Conservation (phyloP, 2,888 invertebrate genomes). For the Mimas tiliae region DNA sequence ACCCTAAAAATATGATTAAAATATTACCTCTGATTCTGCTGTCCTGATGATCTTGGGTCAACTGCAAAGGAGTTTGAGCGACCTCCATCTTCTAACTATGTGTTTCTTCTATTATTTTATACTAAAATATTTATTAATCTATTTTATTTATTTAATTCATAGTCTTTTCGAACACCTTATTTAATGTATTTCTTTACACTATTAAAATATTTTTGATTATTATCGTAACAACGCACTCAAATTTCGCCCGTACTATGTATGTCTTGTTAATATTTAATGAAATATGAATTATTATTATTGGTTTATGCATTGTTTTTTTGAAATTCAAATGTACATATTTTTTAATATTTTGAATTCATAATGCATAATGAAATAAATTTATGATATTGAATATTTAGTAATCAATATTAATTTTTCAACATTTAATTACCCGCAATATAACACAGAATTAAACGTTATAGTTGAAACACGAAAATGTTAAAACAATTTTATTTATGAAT, state of each 20-base stretch:
- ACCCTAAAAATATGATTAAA: neutral
- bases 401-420: too few species aligned
- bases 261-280: too few species aligned
- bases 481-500: neutral
- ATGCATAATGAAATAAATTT: too few species aligned
- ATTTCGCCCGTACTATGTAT: neutral
- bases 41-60: constrained; percentile 78
- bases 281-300: too few species aligned
- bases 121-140: too few species aligned
- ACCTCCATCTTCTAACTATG: constrained; percentile 65
- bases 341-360: too few species aligned
- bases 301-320: too few species aligned
- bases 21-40: constrained; percentile 66
- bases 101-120: constrained; percentile 15
- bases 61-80: constrained; percentile 74
- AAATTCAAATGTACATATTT: too few species aligned
- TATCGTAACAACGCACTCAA: neutral
- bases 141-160: too few species aligned
- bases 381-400: too few species aligned
- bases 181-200: neutral
- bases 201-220: neutral
- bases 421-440: neutral
- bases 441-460: neutral
- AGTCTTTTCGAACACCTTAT: neutral
- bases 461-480: neutral